Percentiles rank a stretch among this genome's conserved stretches.
Evolutionary conservation across 2,888 invertebrate species (phyloP).

Genomic region (Apomyelois bistriatella): DNA sequence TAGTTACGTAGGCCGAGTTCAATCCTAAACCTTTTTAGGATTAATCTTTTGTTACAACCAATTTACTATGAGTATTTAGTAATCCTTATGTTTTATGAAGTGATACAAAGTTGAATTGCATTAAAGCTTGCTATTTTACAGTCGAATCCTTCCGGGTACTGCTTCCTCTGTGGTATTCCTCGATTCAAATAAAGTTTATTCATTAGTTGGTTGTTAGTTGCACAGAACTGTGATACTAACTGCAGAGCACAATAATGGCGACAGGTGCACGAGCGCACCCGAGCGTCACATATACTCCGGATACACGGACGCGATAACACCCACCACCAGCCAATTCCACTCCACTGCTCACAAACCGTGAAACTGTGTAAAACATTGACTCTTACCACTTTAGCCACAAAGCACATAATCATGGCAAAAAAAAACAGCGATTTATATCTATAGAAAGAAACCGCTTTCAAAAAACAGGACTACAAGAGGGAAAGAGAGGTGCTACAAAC

Average conservation of each 20-base stretch:
- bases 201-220: neutral
- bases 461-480: conserved; percentile 8
- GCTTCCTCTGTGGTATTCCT: no score
- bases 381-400: conserved; percentile 20
- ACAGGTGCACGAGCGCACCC: conserved; percentile 63
- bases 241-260: conserved; percentile 34
- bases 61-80: no score
- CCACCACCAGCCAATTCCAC: conserved; percentile 43
- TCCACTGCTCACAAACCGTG: conserved; percentile 38
- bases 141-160: neutral
- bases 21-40: no score
- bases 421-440: conserved; percentile 10
- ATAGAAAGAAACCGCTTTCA: conserved; percentile 10
- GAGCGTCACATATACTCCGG: conserved; percentile 50
- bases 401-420: conserved; percentile 11
- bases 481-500: conserved; percentile 16
- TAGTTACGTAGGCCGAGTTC: no score
- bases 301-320: conserved; percentile 46
- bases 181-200: neutral
- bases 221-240: conserved; percentile 3
- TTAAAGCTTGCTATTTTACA: neutral
- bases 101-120: neutral
- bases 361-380: conserved; percentile 25
- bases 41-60: no score
- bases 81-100: no score